These are phyloP conservation scores for Gallinago stenura DNA, from an alignment of 2,797 vertebrate genomes.

Conservation along the genomic window DNA sequence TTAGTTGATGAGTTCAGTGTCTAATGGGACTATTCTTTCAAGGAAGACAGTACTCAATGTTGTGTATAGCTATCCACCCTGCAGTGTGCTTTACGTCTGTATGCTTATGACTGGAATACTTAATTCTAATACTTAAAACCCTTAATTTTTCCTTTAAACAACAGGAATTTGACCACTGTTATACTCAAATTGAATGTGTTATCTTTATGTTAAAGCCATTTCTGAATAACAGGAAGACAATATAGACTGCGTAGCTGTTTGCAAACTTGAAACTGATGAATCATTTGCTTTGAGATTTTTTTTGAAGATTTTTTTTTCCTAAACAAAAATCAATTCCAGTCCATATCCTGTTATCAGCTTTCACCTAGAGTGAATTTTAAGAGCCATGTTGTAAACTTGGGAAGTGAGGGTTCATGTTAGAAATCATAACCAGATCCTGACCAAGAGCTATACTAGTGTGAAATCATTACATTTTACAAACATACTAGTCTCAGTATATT, in stretches of 20 bases:
- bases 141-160: neutral
- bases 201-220: neutral
- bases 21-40: neutral
- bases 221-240: neutral
- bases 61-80: neutral
- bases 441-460: neutral
- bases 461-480: neutral
- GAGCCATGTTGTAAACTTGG: neutral
- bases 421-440: neutral
- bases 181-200: neutral
- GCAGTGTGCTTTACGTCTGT: accelerated
- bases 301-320: neutral
- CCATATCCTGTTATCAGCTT: neutral
- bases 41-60: neutral
- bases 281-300: neutral
- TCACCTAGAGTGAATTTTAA: neutral
- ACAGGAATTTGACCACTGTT: neutral
- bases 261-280: neutral
- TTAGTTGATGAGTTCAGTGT: neutral
- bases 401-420: neutral
- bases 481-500: neutral
- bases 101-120: neutral
- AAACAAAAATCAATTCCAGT: neutral
- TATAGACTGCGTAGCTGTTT: neutral
- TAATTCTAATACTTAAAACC: neutral